Conservation (phyloP, 2,797 vertebrate genomes). For the Aulostomus chinensis region DNA sequence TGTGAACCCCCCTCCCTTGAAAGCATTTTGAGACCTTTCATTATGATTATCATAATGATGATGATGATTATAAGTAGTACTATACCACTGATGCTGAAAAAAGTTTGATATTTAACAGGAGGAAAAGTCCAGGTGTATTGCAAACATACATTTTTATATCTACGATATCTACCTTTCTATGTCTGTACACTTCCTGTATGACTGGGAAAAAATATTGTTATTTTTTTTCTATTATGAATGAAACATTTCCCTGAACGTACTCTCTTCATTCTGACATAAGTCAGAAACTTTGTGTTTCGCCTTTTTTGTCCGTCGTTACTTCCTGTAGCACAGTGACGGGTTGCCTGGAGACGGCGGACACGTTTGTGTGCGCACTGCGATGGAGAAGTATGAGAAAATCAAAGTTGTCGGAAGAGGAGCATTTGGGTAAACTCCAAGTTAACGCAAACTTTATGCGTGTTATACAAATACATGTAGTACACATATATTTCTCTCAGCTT, state of each 20-base stretch:
- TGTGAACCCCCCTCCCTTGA: too few species aligned
- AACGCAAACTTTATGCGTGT: not conserved
- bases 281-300: too few species aligned
- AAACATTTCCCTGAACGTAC: too few species aligned
- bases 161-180: too few species aligned
- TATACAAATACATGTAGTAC: not conserved
- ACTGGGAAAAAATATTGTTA: too few species aligned
- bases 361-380: slow-evolving; percentile 63
- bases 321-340: slow-evolving; percentile 68
- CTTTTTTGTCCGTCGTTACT: slow-evolving; percentile 56
- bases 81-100: too few species aligned
- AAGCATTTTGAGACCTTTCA: too few species aligned
- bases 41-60: too few species aligned
- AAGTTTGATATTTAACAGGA: not conserved
- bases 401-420: slow-evolving; percentile 97
- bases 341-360: slow-evolving; percentile 77
- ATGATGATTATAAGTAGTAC: too few species aligned
- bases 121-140: not conserved
- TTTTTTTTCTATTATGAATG: too few species aligned
- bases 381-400: slow-evolving; percentile 99
- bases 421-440: slow-evolving; percentile 88
- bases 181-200: too few species aligned
- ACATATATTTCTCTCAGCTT: rapidly evolving
- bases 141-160: too few species aligned
- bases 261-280: not conserved